These are phyloP conservation scores for Pelobates fuscus DNA, from an alignment of 2,113 vertebrate species.

Conservation along the genomic window DNA sequence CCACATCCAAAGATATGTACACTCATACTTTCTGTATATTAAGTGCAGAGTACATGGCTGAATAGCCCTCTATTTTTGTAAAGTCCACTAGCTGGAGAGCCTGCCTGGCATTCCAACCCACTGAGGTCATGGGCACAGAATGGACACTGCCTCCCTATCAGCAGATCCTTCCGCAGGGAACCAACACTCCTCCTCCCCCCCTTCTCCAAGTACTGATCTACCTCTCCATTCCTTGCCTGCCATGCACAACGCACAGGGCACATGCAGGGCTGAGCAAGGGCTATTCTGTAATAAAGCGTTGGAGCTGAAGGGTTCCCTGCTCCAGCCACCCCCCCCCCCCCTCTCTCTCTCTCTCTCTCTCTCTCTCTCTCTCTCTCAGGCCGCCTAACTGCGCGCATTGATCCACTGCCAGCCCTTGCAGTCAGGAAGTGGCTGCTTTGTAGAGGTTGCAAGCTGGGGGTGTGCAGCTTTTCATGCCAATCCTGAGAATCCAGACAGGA, in stretches of 20 bases:
- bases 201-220: not conserved
- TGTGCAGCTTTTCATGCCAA: conserved; percentile 34
- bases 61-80: conserved; percentile 67
- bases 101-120: conserved; percentile 86
- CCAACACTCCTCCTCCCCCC: too few species aligned
- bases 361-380: too few species aligned
- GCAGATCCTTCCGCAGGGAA: conserved; percentile 71
- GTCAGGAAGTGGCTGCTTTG: conserved; percentile 35
- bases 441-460: not conserved
- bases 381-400: conserved; percentile 19
- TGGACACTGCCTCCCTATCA: conserved; percentile 59
- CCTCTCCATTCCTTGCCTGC: not conserved
- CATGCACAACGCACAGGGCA: too few species aligned
- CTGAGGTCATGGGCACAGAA: conserved; percentile 80
- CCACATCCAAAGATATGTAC: too few species aligned
- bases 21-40: too few species aligned
- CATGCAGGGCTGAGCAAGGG: not conserved
- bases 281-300: not conserved
- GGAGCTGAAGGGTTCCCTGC: not conserved
- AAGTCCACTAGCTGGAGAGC: conserved; percentile 46
- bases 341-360: too few species aligned
- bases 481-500: not conserved
- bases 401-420: conserved; percentile 16
- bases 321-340: too few species aligned
- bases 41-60: conserved; percentile 58